Evolutionary conservation across 1,140 invertebrate genomes (phyloP), one percentile per base, ranked within the genome.

Genomic region (Sycophaga agraensis): DNA sequence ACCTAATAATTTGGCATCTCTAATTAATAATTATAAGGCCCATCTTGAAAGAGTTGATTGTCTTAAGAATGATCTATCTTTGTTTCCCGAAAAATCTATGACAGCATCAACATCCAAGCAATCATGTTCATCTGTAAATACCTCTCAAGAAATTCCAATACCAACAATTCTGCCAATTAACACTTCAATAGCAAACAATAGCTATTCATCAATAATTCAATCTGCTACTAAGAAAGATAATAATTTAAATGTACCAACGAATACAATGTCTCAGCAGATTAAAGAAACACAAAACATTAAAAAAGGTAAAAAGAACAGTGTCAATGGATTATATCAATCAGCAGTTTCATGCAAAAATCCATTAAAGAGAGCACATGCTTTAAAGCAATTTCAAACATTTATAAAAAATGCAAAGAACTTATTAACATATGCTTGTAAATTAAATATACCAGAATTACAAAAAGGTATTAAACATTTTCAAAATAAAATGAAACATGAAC

Each of bases 401-500:
- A 26, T 49, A 14, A 50, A 21, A 19, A 19, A 5, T 2, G 17
- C 42, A 0, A 35, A 26, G 12, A 2, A 2, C 0, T 39, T 48
- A 39, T 16, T 58, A 39, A 0, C 21, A 17, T n/a, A 26, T 1
- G 55, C 55, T 8, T 8, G 8, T 26, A 12, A 37, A 26, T 53
- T 60, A 45, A 53, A 60, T 43, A 4, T 31, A 42, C 49, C 58
- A 26, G 12, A 26, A 7, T 8, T 61, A 3, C 12, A 37, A 0
- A 49, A 59, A 8, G 40, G 69, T n/a, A 24, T 71, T 21, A 2
- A 31, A 14, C 16, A 16, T 0, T 43, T 71, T 3, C 6, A 26
- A 40, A 63, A 50, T 43, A 31, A 70, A 54, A 34, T 70, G 19
- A 11, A 45, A n/a, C 31, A 55, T 7, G 35, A 31, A 28, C 46